Percentiles rank a stretch among this genome's conserved stretches.
These are phyloP conservation scores for Ennomos erosarius DNA, from an alignment of 2,888 invertebrate species.

Conservation along the genomic window DNA sequence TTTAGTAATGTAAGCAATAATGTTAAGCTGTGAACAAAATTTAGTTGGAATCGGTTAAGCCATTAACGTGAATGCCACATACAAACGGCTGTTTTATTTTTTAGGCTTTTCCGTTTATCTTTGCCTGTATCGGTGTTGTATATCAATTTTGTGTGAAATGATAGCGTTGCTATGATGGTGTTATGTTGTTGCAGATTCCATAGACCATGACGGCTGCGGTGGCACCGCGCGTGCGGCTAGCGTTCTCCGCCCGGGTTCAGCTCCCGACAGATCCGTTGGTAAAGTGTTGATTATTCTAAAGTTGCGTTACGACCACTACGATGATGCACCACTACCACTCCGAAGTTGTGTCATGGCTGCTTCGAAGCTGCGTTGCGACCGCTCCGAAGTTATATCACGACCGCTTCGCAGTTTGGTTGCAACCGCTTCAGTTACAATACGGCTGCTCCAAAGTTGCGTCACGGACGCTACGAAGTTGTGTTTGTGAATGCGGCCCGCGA, in stretches of 20 bases:
- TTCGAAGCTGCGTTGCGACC: slow-evolving; percentile 42
- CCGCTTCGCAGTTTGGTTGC: slow-evolving; percentile 34
- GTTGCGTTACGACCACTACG: slow-evolving; percentile 60
- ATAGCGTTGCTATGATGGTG: too few relatives aligned
- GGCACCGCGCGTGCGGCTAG: slow-evolving; percentile 47
- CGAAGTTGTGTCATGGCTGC: slow-evolving; percentile 69
- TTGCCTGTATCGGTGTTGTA: too few relatives aligned
- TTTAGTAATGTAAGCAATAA: too few relatives aligned
- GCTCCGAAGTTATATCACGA: slow-evolving; percentile 73
- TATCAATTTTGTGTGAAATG: too few relatives aligned
- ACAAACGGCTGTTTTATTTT: too few relatives aligned
- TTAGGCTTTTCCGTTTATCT: too few relatives aligned
- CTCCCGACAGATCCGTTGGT: slow-evolving; percentile 64
- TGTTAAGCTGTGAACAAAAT: too few relatives aligned
- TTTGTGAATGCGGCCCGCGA: slow-evolving; percentile 39
- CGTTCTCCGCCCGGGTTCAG: slow-evolving; percentile 62
- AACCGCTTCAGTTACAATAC: slow-evolving; percentile 73
- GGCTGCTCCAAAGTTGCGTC: slow-evolving; percentile 72
- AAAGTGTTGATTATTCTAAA: slow-evolving; percentile 81
- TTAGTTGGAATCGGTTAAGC: too few relatives aligned
- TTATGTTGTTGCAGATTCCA: slow-evolving; percentile 72
- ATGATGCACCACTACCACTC: slow-evolving; percentile 54
- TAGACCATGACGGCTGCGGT: slow-evolving; percentile 84
- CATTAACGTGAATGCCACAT: too few relatives aligned
- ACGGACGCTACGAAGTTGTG: slow-evolving; percentile 45